Base-by-base conservation (phyloP, 2,797 vertebrate genomes). In the Pipistrellus kuhlii region DNA sequence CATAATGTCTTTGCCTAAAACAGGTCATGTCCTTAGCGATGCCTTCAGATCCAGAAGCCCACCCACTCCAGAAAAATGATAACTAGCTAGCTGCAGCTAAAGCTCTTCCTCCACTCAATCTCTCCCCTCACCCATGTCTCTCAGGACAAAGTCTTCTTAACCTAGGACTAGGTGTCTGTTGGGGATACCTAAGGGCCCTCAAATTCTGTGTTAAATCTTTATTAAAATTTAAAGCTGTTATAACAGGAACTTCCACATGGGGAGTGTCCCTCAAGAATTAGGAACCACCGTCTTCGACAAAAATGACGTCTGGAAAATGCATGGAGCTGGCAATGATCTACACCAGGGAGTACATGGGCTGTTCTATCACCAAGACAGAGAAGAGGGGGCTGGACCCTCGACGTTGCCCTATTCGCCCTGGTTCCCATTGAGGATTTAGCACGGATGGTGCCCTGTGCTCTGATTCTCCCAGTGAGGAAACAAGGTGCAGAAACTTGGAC, bases 121-220 rank as follows among this genome's bases (percentile, higher is more conserved):
- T 38, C 27, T 25, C 20, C 4, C 10, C 2, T 53, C 20, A 51
- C 14, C 23, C 35, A 41, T 3, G 51, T 71, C 8, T 18, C 30
- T 44, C 68, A 76, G 35, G 57, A 72, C 32, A 75, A 86, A 38
- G 35, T 46, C 46, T 76, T 46, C 93, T 53, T 55, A 85, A n/a
- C 72, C 46, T 64, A 35, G 57, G n/a, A 86, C 30, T n/a, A 15
- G 30, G 59, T 17, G 25, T 69, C 14, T 64, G 18, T 0, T 66
- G 20, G 5, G n/a, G 15, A 81, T 64, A 44, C 32, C 75, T 21
- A 7, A 53, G 38, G 57, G 41, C 3, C 5, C 23, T 46, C 27
- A 82, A 44, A 72, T 85, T 85, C 35, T 38, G 3, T 41, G 11
- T 6, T 96, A 88, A 94, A 44, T 73, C 44, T 82, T 88, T 85